Base-by-base conservation (phyloP, 2,888 invertebrate species). In the Troglohyphantes excavatus region DNA sequence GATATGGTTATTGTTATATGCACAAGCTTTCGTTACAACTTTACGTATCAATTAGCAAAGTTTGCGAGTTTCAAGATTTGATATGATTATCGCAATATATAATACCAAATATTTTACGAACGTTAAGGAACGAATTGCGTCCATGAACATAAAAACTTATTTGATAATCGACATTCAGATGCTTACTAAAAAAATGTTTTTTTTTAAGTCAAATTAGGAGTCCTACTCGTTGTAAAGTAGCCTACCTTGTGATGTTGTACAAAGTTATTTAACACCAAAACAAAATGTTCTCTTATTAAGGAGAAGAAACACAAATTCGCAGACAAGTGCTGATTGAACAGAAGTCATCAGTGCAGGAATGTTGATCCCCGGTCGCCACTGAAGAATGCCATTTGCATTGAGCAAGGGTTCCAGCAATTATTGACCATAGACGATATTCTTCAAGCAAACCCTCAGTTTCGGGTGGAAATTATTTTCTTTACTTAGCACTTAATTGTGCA, bases 381-480 rank as follows among this genome's bases (percentile, higher is more conserved):
- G 88, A 88, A 82, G 88, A 82, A 68, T 61, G 43, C 59, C 78
- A 68, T 75, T 88, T 88, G 65, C 73, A 82, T 59, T 68, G 39
- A 43, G 76, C 89, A 89, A 89, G 89, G 88, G 78, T 2, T 82
- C 43, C 17, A 78, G 83, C 83, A 83, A 83, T 78, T 65, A 83
- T 67, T 19, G n/a, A 23, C n/a, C 89, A 89, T 33, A 89, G 89
- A 89, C 89, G 83, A 84, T 72, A 70, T 72, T 43, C 17, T 67
- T 29, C 1, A 11, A 5, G 76, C 88, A 89, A 89, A 89, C 89
- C 89, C 89, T 68, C 68, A 82, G 89, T 89, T 89, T 83, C 89
- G 89, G 89, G 23, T 84, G 83, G 89, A 76, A 89, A 89, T 82
- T 53, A 83, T 83, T 89, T 83, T 70, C 9, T 59, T 17, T n/a